Evolutionary conservation across 1,140 invertebrate genomes (phyloP), one percentile per base, ranked within the genome.

Genomic region (Anoplophora glabripennis): DNA sequence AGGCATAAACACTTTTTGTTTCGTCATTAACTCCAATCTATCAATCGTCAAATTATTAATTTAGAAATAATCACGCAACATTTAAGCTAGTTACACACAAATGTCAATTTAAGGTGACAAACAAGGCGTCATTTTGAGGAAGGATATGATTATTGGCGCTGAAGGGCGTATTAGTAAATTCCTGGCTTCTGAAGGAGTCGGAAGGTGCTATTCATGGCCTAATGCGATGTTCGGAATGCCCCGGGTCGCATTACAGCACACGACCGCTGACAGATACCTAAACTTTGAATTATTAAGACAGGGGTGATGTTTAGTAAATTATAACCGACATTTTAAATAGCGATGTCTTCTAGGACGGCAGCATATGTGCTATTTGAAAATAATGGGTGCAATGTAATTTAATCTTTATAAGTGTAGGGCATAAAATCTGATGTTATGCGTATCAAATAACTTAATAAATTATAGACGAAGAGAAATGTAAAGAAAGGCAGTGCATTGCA

Each of bases 171-270:
- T 54, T 54, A 61, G 44, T 47, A 61, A 48, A 49, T 54, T 48
- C 53, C 52, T 12, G 37, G 37, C 44, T 38, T 55, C 44, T 55
- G 37, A 41, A 28, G 46, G 53, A 33, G 53, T 56, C 45, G 45
- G 49, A 59, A 59, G 42, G 57, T 49, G 38, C 47, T 53, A 53
- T 59, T 59, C 44, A 49, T 49, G 56, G 56, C 56, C 46, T 49
- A 57, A 42, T 52, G 37, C 49, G 53, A 49, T 49, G 53, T 61
- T 42, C 11, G 53, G 59, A 56, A 61, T 61, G 59, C 53, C 48
- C 41, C 47, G 59, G 59, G 59, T 61, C 59, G 53, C 52, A 56
- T 61, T 61, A 48, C 59, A 47, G 53, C 59, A 61, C 59, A 61
- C 59, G 59, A 61, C 53, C 45, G 59, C 33, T 61, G 59, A 61